These are phyloP conservation scores for Mythimna ferrago DNA, from an alignment of 2,888 invertebrate genomes.

Conservation along the genomic window DNA sequence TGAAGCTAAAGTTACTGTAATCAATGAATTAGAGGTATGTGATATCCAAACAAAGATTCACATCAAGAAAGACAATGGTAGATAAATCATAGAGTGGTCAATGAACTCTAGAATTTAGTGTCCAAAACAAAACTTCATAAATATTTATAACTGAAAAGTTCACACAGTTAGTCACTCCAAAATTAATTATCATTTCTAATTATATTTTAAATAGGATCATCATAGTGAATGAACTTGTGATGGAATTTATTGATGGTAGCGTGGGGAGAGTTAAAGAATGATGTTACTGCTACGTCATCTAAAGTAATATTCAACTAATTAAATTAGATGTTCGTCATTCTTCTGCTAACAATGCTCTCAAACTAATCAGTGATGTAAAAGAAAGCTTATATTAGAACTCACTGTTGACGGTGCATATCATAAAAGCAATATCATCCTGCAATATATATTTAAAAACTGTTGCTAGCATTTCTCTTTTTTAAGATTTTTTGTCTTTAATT, in stretches of 20 bases:
- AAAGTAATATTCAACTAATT: constrained; percentile 51
- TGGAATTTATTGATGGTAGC: constrained; percentile 51
- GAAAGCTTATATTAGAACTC: constrained; percentile 2
- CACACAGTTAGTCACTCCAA: constrained; percentile 31
- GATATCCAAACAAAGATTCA: constrained; percentile 7
- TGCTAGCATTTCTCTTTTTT: neutral
- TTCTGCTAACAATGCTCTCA: constrained; percentile 42
- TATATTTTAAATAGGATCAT: constrained; percentile 45
- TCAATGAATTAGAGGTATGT: neutral
- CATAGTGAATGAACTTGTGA: constrained; percentile 34
- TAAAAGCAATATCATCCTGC: neutral
- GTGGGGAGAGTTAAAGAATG: constrained; percentile 24
- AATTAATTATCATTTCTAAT: constrained; percentile 53
- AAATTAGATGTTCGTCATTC: constrained; percentile 49
- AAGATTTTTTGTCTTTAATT: neutral
- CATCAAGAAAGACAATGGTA: constrained; percentile 25
- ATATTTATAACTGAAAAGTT: constrained; percentile 49
- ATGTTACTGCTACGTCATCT: constrained; percentile 44
- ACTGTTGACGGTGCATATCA: neutral
- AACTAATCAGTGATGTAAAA: constrained; percentile 25
- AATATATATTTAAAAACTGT: neutral
- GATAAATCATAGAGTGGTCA: constrained; percentile 11
- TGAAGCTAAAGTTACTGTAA: neutral
- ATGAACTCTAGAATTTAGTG: constrained; percentile 24
- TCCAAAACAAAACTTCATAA: constrained; percentile 42